phyloP scores from a whole-genome alignment of 2,797 vertebrate species.

The Oceanodroma leucorhoa region DNA sequence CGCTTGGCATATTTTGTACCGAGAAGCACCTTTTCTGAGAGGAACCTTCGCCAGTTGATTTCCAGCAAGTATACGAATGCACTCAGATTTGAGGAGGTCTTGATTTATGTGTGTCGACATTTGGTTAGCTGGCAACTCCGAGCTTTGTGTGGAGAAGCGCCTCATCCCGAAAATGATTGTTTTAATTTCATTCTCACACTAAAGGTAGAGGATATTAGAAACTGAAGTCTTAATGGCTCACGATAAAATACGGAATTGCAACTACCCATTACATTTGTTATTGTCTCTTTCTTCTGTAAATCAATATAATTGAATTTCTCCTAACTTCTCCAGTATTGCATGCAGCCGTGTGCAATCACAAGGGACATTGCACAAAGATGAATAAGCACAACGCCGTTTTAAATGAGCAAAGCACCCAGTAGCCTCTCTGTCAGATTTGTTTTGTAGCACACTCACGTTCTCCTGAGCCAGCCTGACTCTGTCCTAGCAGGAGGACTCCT shows the following conservation, averaged over 20 bases:
- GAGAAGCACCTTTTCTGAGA: neutral
- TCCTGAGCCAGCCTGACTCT: neutral
- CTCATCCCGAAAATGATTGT: conserved; percentile 44
- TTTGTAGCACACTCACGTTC: neutral
- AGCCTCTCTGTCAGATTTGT: neutral
- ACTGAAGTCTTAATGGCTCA: conserved; percentile 29
- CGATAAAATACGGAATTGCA: conserved; percentile 51
- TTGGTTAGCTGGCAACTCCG: conserved; percentile 8
- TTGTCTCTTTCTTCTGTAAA: conserved; percentile 57
- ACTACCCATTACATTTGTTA: conserved; percentile 52
- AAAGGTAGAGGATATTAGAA: conserved; percentile 54
- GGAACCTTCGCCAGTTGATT: neutral
- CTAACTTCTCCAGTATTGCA: conserved; percentile 27
- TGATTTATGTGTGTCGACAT: neutral
- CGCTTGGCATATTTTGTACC: neutral
- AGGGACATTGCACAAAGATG: conserved; percentile 43
- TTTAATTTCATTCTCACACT: conserved; percentile 43
- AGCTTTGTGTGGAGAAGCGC: neutral
- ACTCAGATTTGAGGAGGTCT: neutral
- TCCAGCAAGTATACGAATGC: neutral
- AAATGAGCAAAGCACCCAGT: conserved; percentile 1
- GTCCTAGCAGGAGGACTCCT: neutral
- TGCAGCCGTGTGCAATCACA: neutral
- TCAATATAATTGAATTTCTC: conserved; percentile 65
- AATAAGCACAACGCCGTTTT: neutral